Conservation (phyloP, 2,888 invertebrate species). For the Mesorhabditis belari region DNA sequence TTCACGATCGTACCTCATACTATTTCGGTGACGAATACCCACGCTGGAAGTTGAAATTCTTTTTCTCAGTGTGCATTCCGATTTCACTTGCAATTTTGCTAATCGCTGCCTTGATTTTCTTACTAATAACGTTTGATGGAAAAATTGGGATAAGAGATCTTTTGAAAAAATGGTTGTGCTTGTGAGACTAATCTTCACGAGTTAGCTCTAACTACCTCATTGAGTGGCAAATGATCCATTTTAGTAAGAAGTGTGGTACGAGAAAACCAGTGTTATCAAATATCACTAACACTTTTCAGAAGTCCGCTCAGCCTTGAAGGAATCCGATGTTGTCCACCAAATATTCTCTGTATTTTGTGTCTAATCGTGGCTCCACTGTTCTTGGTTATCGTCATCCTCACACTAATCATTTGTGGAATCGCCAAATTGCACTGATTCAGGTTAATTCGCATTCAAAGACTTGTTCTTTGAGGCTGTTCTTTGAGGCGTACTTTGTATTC, state of each 20-base stretch:
- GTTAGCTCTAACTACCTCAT: too few relatives aligned
- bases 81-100: constrained; percentile 15
- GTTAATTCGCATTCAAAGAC: too few relatives aligned
- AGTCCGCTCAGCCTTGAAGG: neutral
- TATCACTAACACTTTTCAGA: too few relatives aligned
- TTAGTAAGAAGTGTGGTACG: too few relatives aligned
- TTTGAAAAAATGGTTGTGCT: too few relatives aligned
- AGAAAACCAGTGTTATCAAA: too few relatives aligned
- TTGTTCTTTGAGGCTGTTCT: too few relatives aligned
- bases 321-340: neutral
- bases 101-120: constrained; percentile 5
- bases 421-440: too few relatives aligned
- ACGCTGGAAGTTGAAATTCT: constrained; percentile 24
- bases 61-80: constrained; percentile 18
- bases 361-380: neutral
- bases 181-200: too few relatives aligned
- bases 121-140: neutral
- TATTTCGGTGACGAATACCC: constrained; percentile 18
- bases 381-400: neutral
- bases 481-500: too few relatives aligned
- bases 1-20: constrained; percentile 26
- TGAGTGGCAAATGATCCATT: too few relatives aligned
- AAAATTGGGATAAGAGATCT: too few relatives aligned
- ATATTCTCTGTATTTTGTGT: neutral
- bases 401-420: neutral